These are phyloP conservation scores for Cheilosia soror DNA, from an alignment of 2,888 invertebrate species.

Conservation along the genomic window DNA sequence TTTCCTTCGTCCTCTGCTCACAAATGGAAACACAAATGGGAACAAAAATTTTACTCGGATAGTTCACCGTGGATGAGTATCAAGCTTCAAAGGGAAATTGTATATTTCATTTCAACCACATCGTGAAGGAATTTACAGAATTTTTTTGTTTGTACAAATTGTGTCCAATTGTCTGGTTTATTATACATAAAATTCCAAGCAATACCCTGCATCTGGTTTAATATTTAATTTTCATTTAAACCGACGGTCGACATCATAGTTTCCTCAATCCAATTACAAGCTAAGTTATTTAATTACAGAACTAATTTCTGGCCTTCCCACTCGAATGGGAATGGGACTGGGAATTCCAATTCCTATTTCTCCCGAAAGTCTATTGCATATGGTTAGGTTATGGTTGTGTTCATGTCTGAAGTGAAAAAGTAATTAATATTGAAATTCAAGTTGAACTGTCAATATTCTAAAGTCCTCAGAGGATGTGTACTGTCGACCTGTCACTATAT, in stretches of 20 bases:
- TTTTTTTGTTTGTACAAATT: too few species aligned
- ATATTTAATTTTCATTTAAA: neutral
- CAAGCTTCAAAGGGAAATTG: too few species aligned
- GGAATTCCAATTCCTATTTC: too few species aligned
- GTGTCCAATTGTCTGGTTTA: too few species aligned
- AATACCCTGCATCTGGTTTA: neutral
- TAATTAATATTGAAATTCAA: slow-evolving; percentile 63
- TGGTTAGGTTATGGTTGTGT: neutral
- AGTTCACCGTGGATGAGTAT: too few species aligned
- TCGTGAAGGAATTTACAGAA: too few species aligned
- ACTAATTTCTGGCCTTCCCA: slow-evolving; percentile 42
- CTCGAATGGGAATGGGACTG: slow-evolving; percentile 26
- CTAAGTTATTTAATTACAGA: slow-evolving; percentile 48
- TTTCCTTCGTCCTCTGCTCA: too few species aligned
- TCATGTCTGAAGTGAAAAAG: slow-evolving; percentile 42
- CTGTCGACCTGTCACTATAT: slow-evolving; percentile 31
- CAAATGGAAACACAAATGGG: too few species aligned
- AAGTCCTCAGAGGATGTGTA: slow-evolving; percentile 3
- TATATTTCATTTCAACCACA: too few species aligned
- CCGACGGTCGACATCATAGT: neutral
- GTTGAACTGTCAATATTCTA: slow-evolving; percentile 18
- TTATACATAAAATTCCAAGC: too few species aligned
- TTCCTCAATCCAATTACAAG: slow-evolving; percentile 44
- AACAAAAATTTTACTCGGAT: too few species aligned
- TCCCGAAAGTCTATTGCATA: neutral